Percentiles rank a stretch among this genome's conserved stretches.
Conservation (phyloP, 2,113 vertebrate species). For the Vidua chalybeata region DNA sequence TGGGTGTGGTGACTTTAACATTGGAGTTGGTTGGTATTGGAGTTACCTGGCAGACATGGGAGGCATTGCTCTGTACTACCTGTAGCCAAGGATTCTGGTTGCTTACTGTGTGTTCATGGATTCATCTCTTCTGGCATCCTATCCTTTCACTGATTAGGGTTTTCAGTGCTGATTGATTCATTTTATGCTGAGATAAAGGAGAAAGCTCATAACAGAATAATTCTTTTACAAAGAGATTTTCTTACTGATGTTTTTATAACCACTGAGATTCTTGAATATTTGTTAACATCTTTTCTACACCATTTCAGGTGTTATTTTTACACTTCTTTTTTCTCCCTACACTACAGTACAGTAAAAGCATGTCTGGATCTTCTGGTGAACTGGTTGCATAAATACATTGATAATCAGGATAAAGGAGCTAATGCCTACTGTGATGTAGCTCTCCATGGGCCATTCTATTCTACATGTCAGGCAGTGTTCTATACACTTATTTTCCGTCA, state of each 20-base stretch:
- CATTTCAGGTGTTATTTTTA: background rate
- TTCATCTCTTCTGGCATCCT: background rate
- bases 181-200: background rate
- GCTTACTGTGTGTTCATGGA: background rate
- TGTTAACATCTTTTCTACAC: background rate
- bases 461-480: slow-evolving; percentile 90
- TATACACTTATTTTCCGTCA: slow-evolving; percentile 92
- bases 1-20: background rate
- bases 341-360: slow-evolving; percentile 86
- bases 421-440: slow-evolving; percentile 87
- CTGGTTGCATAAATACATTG: slow-evolving; percentile 92
- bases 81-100: background rate
- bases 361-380: slow-evolving; percentile 90
- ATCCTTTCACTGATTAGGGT: background rate
- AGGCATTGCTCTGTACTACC: background rate
- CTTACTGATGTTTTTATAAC: background rate
- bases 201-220: background rate
- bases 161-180: background rate
- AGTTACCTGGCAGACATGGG: background rate
- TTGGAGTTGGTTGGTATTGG: background rate
- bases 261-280: background rate
- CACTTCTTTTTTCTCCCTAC: background rate
- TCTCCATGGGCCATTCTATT: slow-evolving; percentile 92
- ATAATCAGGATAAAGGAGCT: slow-evolving; percentile 84
- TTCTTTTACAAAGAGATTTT: background rate